Percentiles rank a stretch among this genome's conserved stretches.
These are phyloP conservation scores for Slavum lentiscoides DNA, from an alignment of 2,888 invertebrate species.

Conservation along the genomic window DNA sequence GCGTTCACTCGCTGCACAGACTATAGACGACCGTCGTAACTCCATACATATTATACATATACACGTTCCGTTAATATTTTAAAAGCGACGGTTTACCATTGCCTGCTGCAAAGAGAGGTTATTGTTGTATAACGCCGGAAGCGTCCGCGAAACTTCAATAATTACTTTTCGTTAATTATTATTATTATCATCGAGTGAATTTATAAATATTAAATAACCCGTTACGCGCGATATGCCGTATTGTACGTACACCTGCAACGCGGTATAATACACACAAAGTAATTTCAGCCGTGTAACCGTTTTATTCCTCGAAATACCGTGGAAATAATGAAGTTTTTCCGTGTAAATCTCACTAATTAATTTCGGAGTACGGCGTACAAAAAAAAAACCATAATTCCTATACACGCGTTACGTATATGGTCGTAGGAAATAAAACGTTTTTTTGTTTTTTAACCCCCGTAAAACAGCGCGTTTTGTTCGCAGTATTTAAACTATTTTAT, in stretches of 20 bases:
- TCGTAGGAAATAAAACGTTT: neutral
- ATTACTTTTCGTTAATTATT: constrained; percentile 7
- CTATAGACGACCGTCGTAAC: too few species aligned
- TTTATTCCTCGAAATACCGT: neutral
- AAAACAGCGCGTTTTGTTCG: neutral
- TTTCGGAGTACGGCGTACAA: neutral
- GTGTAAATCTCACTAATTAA: constrained; percentile 16
- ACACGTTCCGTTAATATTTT: constrained; percentile 16
- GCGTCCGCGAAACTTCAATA: neutral
- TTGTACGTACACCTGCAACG: too few species aligned
- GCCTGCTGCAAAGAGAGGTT: neutral
- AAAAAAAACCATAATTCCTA: neutral
- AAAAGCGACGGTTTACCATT: neutral
- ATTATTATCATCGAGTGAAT: neutral
- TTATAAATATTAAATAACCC: constrained; percentile 17
- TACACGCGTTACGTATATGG: neutral
- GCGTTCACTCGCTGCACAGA: too few species aligned
- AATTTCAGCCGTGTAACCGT: too few species aligned
- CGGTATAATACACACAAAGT: too few species aligned
- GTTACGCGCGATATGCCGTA: too few species aligned
- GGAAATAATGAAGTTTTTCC: neutral
- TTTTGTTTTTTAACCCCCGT: neutral
- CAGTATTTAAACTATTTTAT: constrained; percentile 10
- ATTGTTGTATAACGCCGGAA: neutral
- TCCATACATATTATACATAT: too few species aligned